Percentiles rank a stretch among this genome's conserved stretches.
Conservation (phyloP, 1,140 invertebrate species). For the Macrobrachium rosenbergii region DNA sequence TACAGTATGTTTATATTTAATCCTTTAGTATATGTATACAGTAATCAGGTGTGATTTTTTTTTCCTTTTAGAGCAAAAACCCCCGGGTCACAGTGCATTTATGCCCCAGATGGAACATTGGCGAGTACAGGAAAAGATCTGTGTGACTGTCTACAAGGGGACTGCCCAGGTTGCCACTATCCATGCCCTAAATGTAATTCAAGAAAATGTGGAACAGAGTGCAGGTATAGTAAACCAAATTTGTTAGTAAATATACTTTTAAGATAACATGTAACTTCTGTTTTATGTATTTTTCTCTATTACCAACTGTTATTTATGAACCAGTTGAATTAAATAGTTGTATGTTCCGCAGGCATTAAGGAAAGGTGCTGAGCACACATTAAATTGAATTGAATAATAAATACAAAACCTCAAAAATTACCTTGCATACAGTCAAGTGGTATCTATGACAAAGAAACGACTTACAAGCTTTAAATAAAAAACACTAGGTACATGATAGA, state of each 20-base stretch:
- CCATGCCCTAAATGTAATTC: constrained; percentile 81
- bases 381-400: too few relatives aligned
- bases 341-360: too few relatives aligned
- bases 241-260: background rate
- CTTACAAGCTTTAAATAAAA: too few relatives aligned
- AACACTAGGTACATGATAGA: too few relatives aligned
- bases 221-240: constrained; percentile 70
- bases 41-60: background rate
- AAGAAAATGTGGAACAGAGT: constrained; percentile 77
- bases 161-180: constrained; percentile 84
- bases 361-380: too few relatives aligned
- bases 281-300: background rate
- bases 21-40: background rate
- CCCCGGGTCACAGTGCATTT: background rate
- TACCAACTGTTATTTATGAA: background rate
- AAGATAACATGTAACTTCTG: background rate
- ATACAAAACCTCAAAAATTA: too few relatives aligned
- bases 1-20: background rate
- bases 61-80: background rate
- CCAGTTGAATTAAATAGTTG: too few relatives aligned
- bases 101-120: constrained; percentile 63
- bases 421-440: too few relatives aligned
- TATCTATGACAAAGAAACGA: too few relatives aligned
- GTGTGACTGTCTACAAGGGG: constrained; percentile 82
- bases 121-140: constrained; percentile 76